Conservation (phyloP, 2,113 vertebrate genomes). For the Chascanopsetta lugubris region DNA sequence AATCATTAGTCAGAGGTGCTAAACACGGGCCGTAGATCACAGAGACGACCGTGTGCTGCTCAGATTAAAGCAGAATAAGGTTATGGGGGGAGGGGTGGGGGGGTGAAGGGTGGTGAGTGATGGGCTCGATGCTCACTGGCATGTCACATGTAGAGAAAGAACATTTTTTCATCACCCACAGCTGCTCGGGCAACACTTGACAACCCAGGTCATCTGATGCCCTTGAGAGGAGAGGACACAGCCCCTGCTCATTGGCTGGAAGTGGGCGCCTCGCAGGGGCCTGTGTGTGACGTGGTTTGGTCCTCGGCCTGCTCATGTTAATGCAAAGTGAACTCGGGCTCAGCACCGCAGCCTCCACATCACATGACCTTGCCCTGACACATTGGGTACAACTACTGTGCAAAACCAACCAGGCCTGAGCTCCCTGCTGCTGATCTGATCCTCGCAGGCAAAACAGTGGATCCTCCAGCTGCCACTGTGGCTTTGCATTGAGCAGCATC, state of each 20-base stretch:
- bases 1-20: constrained; percentile 58
- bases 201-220: constrained; percentile 57
- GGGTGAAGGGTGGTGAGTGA: not conserved
- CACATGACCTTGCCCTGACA: constrained; percentile 59
- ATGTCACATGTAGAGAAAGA: constrained; percentile 43
- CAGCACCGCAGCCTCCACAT: constrained; percentile 27
- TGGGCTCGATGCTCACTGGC: not conserved
- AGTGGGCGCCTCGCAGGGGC: constrained; percentile 12
- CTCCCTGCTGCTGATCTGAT: constrained; percentile 36
- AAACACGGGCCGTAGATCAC: constrained; percentile 49
- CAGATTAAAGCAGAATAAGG: constrained; percentile 38
- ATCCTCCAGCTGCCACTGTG: constrained; percentile 4
- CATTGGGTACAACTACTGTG: constrained; percentile 37
- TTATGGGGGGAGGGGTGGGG: not conserved
- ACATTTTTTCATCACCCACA: constrained; percentile 47
- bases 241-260: constrained; percentile 45
- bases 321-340: constrained; percentile 47
- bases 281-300: constrained; percentile 12
- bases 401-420: constrained; percentile 21
- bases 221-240: constrained; percentile 60
- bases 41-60: constrained; percentile 1
- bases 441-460: not conserved
- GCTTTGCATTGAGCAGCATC: constrained; percentile 11
- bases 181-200: constrained; percentile 31
- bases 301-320: constrained; percentile 45